Percentiles rank a stretch among this genome's conserved stretches.
phyloP scores from a whole-genome alignment of 2,888 invertebrate species.

The Ichneumoninae sp. region DNA sequence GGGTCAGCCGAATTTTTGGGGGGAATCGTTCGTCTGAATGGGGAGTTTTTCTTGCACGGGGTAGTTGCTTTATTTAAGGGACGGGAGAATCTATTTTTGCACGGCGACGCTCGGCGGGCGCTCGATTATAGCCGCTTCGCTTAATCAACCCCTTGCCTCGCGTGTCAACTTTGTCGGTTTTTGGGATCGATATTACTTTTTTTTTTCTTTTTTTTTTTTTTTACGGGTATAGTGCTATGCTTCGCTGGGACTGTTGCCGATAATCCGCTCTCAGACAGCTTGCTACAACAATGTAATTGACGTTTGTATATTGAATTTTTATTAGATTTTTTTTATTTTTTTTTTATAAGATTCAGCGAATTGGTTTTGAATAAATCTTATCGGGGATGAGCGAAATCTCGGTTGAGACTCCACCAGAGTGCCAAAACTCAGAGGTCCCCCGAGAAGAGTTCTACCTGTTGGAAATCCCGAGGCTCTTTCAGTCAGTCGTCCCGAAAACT shows the following conservation, averaged over 20 bases:
- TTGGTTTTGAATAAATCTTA: background rate
- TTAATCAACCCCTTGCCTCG: conserved; percentile 50
- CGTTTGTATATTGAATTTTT: background rate
- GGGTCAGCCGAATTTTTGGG: background rate
- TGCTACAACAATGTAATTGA: background rate
- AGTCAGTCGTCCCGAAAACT: conserved; percentile 28
- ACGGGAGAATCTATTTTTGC: conserved; percentile 21
- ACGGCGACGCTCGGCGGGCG: conserved; percentile 5
- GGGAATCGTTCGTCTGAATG: background rate
- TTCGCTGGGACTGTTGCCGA: background rate
- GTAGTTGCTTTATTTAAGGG: conserved; percentile 5
- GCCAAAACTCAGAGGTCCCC: background rate
- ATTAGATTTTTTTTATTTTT: background rate
- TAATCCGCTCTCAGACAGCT: background rate
- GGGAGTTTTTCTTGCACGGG: background rate
- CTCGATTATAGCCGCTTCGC: conserved; percentile 47
- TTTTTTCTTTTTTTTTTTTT: conserved; percentile 11
- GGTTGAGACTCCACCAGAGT: background rate
- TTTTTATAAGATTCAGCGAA: background rate
- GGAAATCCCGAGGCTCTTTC: conserved; percentile 3
- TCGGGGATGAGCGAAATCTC: background rate
- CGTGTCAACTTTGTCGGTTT: conserved; percentile 40
- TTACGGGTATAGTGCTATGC: background rate
- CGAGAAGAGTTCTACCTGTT: conserved; percentile 43
- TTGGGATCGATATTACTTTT: conserved; percentile 14